Percentiles rank a stretch among this genome's conserved stretches.
Evolutionary conservation across 1,140 invertebrate genomes (phyloP).

Genomic region (Dysdera silvatica): DNA sequence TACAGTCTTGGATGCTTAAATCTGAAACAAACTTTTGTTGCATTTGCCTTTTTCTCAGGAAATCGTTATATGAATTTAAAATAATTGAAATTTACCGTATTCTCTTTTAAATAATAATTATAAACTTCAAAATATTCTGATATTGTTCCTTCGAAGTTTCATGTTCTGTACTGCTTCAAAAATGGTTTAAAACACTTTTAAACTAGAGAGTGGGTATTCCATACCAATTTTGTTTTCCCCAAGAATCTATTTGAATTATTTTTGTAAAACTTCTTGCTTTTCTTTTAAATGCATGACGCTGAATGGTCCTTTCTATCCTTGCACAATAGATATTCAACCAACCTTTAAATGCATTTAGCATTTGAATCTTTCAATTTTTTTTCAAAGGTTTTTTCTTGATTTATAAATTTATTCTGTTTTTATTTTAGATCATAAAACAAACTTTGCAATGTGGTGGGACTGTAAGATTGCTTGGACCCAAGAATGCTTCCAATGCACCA

Average conservation of each 20-base stretch:
- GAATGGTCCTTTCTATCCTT: neutral
- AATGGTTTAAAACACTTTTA: no score
- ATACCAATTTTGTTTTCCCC: neutral
- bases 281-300: neutral
- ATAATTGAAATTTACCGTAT: no score
- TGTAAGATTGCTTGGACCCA: conserved; percentile 19
- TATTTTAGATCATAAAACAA: conserved; percentile 27
- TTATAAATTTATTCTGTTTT: neutral
- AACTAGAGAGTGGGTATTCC: no score
- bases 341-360: neutral
- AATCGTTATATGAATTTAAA: no score
- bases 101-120: no score
- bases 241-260: neutral
- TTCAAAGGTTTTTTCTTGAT: neutral
- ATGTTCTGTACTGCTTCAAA: no score
- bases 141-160: no score
- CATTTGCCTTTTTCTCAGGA: no score
- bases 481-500: conserved; percentile 13
- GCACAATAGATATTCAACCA: neutral
- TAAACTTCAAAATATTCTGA: no score
- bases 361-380: neutral
- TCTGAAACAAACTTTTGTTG: no score
- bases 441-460: conserved; percentile 30
- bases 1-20: no score
- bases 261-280: neutral